A percentile compares a stretch with the other conserved stretches of the same genome.
phyloP scores from a whole-genome alignment of 1,140 invertebrate species.

The Drosophila watanabei region DNA sequence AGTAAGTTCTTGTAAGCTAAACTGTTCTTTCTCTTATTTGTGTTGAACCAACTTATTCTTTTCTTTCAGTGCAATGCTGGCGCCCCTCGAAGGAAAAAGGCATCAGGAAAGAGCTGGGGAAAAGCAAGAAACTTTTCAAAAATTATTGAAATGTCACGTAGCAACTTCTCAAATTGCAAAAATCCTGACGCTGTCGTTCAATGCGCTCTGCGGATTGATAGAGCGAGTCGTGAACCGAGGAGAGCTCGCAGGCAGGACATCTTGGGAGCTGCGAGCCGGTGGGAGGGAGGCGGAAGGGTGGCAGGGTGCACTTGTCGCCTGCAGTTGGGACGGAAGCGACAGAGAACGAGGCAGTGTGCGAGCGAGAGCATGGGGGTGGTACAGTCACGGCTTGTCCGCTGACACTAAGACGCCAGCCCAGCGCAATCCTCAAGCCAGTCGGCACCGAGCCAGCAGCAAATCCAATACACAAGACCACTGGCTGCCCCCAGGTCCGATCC shows the following conservation, averaged over 20 bases:
- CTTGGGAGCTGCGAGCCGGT: conserved; percentile 16
- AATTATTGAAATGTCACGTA: conserved; percentile 86
- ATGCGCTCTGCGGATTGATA: conserved; percentile 85
- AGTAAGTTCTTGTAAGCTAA: not conserved
- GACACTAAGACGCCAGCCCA: conserved; percentile 77
- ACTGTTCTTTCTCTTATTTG: rapidly evolving
- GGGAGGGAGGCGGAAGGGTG: conserved; percentile 9
- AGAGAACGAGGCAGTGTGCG: conserved; percentile 13
- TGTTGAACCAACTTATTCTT: not conserved
- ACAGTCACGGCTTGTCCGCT: conserved; percentile 73
- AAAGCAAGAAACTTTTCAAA: conserved; percentile 84
- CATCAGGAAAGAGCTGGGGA: conserved; percentile 6
- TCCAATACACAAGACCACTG: conserved; percentile 68
- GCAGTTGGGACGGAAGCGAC: conserved; percentile 46
- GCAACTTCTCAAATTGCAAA: conserved; percentile 86
- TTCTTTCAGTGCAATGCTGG: conserved; percentile 12
- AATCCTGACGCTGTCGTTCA: conserved; percentile 85
- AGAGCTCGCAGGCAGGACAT: conserved; percentile 39
- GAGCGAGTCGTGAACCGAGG: conserved; percentile 61
- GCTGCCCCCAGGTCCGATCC: conserved; percentile 10
- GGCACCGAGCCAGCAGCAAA: conserved; percentile 66
- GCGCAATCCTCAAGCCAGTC: conserved; percentile 44
- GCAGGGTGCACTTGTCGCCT: conserved; percentile 72
- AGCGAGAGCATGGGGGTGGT: conserved; percentile 2
- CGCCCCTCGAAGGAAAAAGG: conserved; percentile 21